Base-by-base conservation (phyloP, 2,797 vertebrate species). In the Muraenolepis orangiensis region DNA sequence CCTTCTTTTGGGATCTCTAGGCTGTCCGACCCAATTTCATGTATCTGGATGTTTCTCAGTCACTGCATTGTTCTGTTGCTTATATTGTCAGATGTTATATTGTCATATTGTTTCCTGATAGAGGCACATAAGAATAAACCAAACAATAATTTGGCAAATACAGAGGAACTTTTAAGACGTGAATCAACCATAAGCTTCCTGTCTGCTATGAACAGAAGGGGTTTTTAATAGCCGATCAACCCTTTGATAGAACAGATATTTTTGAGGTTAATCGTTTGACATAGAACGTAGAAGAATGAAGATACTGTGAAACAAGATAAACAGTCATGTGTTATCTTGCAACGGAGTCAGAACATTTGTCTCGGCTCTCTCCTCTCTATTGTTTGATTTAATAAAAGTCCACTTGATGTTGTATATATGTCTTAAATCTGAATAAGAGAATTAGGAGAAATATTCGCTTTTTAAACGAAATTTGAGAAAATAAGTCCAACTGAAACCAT, bases 301-400 rank as follows among this genome's bases (percentile, higher is more conserved):
- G 80, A 66, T 77, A 80, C 80, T 69, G 76, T 40, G 2, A 32
- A 87, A 82, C 80, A 72, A 42, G 84, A 89, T 85, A 73, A 84
- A 80, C 31, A 67, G 64, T 34, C 28, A 85, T 75, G 40, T 81
- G 84, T 83, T 42, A 84, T 86, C 80, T 74, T 36, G 31, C 72
- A 76, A 76, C 78, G 28, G 80, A 83, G 70, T 82, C 85, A 86
- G 84, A 6, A 78, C 78, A 74, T 66, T 77, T 75, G 69, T 83
- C 82, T 81, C 67, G 31, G 46, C 46, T 28, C 6, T 66, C 73
- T 82, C 29, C 18, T 86, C 81, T 74, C 72, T 28, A 74, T 67
- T 51, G 0, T 78, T 67, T 64, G 75, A 70, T 70, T 78, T 73
- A 75, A 73, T 81, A 71, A 83, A 74, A 80, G 77, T 46, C 72